These are phyloP conservation scores for Megaceryle maxima DNA, from an alignment of 2,113 vertebrate genomes.

Conservation along the genomic window DNA sequence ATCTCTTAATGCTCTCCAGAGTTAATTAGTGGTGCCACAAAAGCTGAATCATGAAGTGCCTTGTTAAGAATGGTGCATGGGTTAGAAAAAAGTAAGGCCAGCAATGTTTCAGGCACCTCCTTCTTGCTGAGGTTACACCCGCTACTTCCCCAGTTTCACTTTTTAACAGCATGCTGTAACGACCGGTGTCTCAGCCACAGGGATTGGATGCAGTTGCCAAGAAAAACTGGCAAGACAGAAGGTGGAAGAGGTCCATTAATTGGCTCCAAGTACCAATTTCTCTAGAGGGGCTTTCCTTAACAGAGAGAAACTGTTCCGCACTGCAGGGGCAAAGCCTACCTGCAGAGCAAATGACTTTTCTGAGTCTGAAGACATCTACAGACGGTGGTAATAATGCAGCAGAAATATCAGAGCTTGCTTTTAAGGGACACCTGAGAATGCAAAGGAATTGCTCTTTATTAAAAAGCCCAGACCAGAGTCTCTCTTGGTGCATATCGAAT, in stretches of 20 bases:
- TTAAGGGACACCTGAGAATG: constrained; percentile 53
- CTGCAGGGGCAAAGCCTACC: background rate
- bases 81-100: background rate
- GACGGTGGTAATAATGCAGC: background rate
- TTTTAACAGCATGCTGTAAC: background rate
- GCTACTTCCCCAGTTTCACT: background rate
- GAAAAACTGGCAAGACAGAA: constrained; percentile 39
- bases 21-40: background rate
- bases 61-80: background rate
- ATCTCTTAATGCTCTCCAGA: background rate
- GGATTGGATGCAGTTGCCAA: background rate
- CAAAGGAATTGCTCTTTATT: constrained; percentile 58
- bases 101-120: background rate
- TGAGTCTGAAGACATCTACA: constrained; percentile 45
- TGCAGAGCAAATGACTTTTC: constrained; percentile 30
- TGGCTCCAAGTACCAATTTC: constrained; percentile 17
- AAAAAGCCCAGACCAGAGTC: constrained; percentile 26
- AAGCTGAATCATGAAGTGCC: background rate
- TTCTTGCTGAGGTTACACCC: background rate
- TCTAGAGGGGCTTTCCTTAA: constrained; percentile 27
- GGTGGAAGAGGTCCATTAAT: constrained; percentile 29
- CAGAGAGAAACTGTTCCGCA: background rate
- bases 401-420: constrained; percentile 37
- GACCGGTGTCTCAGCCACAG: background rate
- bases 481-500: constrained; percentile 15